Percentiles rank a stretch among this genome's conserved stretches.
Conservation (phyloP, 2,797 vertebrate genomes). For the Bryconaethiops microstoma region DNA sequence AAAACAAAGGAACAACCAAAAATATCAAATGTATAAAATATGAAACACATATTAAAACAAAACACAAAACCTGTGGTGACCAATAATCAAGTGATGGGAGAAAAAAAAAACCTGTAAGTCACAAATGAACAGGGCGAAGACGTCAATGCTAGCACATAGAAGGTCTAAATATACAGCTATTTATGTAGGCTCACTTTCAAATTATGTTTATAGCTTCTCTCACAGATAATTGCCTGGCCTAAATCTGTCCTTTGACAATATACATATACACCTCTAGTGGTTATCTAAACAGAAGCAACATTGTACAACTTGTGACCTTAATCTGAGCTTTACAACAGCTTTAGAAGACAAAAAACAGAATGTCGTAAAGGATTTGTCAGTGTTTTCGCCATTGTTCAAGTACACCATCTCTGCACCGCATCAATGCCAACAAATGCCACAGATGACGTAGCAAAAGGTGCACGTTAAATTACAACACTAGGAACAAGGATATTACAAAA, state of each 20-base stretch:
- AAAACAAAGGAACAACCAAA: conserved; percentile 39
- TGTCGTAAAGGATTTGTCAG: conserved; percentile 60
- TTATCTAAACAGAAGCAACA: conserved; percentile 52
- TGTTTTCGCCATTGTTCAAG: conserved; percentile 77
- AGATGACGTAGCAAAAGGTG: conserved; percentile 68
- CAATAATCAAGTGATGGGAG: conserved; percentile 25
- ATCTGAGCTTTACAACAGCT: conserved; percentile 25
- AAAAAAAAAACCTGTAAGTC: not conserved
- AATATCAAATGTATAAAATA: conserved; percentile 31
- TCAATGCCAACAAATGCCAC: conserved; percentile 50
- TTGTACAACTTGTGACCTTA: conserved; percentile 51
- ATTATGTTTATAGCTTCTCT: not conserved
- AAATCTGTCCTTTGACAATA: conserved; percentile 64
- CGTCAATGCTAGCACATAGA: not conserved
- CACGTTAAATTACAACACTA: conserved; percentile 45
- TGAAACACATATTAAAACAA: conserved; percentile 52
- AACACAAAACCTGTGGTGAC: conserved; percentile 38
- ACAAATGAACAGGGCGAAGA: not conserved
- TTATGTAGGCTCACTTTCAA: conserved; percentile 17
- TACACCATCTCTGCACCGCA: conserved; percentile 68
- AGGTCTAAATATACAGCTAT: conserved; percentile 15
- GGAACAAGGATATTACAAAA: conserved; percentile 57
- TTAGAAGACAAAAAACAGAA: conserved; percentile 58
- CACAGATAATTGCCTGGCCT: not conserved
- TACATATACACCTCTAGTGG: conserved; percentile 54